Conservation (phyloP, 2,888 invertebrate genomes). For the Bembecia ichneumoniformis region DNA sequence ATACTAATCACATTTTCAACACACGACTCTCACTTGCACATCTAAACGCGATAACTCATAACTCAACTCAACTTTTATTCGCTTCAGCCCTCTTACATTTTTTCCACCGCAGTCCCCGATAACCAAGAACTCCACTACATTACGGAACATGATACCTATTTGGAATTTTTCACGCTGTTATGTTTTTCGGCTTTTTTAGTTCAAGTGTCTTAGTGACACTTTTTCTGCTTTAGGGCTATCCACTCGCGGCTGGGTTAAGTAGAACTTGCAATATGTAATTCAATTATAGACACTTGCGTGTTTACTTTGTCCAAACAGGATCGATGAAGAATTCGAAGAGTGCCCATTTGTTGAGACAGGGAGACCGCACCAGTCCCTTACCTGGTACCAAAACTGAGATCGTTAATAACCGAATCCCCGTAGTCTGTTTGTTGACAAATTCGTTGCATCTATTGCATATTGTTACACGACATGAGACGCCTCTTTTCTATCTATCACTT, state of each 20-base stretch:
- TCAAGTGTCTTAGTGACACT: neutral
- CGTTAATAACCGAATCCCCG: conserved; percentile 52
- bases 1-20: conserved; percentile 22
- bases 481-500: conserved; percentile 23
- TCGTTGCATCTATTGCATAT: conserved; percentile 48
- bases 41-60: conserved; percentile 9
- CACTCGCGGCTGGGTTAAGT: conserved; percentile 23
- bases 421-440: conserved; percentile 44
- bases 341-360: conserved; percentile 76
- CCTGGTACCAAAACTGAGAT: conserved; percentile 65
- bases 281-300: conserved; percentile 48
- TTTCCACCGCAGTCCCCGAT: neutral
- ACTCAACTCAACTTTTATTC: conserved; percentile 12
- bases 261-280: conserved; percentile 26
- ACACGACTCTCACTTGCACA: conserved; percentile 31
- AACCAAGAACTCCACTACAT: neutral
- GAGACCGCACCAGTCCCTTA: conserved; percentile 75
- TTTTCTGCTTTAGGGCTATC: conserved; percentile 17
- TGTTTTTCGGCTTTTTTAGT: neutral
- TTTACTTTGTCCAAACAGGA: conserved; percentile 71
- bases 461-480: conserved; percentile 37
- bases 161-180: neutral
- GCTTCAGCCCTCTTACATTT: neutral
- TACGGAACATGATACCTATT: neutral
- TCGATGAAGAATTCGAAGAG: conserved; percentile 78